Conservation (phyloP, 2,113 vertebrate genomes). For the Leptocoma aspasia region DNA sequence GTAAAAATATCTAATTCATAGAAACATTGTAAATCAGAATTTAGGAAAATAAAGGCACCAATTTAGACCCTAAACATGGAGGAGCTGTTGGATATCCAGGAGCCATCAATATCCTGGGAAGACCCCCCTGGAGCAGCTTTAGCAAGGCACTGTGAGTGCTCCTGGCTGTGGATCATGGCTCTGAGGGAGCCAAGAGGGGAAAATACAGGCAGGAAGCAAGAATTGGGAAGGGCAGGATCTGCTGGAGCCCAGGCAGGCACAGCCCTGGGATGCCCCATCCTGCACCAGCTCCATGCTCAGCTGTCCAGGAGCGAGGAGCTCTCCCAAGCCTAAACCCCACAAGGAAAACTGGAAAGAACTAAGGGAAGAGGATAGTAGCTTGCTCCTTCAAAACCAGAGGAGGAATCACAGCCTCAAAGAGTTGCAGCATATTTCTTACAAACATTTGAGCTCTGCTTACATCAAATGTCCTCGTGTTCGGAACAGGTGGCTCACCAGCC, state of each 20-base stretch:
- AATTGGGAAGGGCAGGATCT: not conserved
- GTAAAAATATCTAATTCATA: not conserved
- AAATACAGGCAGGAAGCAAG: too few relatives aligned
- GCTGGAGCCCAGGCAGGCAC: not conserved
- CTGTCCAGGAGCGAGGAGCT: fast-evolving
- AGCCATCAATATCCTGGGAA: not conserved
- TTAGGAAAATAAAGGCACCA: not conserved
- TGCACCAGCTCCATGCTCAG: not conserved
- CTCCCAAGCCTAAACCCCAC: not conserved
- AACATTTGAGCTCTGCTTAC: not conserved
- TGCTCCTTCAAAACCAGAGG: not conserved
- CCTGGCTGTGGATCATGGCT: fast-evolving
- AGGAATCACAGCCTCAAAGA: not conserved
- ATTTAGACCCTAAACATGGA: fast-evolving
- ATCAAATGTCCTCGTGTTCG: not conserved
- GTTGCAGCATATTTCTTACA: not conserved
- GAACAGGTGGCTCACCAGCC: not conserved
- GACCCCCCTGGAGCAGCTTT: not conserved
- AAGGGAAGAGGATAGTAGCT: not conserved
- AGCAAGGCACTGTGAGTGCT: fast-evolving
- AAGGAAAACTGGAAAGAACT: not conserved
- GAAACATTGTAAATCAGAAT: not conserved
- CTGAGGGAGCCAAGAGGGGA: not conserved
- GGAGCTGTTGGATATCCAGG: not conserved
- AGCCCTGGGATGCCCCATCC: not conserved